Conservation (phyloP, 2,797 vertebrate species). For the Knipowitschia caucasica region DNA sequence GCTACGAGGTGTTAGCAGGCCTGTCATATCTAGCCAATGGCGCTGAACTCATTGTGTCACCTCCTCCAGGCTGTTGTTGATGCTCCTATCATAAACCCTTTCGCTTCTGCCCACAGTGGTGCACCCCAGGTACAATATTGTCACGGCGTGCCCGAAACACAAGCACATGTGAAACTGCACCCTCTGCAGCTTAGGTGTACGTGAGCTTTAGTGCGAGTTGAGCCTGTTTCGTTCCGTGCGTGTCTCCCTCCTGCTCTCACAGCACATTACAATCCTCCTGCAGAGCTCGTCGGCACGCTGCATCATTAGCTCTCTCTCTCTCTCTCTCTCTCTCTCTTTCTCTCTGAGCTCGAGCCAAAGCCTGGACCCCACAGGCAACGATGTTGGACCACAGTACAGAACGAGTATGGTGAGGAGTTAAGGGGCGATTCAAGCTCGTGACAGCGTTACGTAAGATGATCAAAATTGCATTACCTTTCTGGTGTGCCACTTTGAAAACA, state of each 20-base stretch:
- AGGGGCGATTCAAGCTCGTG: slow-evolving; percentile 20
- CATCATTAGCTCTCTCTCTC: slow-evolving; percentile 61
- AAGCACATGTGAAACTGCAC: slow-evolving; percentile 27
- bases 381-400: slow-evolving; percentile 39
- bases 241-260: slow-evolving; percentile 36
- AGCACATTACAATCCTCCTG: slow-evolving; percentile 36
- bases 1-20: slow-evolving; percentile 56
- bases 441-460: neutral
- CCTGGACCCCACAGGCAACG: slow-evolving; percentile 32
- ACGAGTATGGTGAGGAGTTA: slow-evolving; percentile 20
- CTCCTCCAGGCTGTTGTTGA: slow-evolving; percentile 60
- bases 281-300: slow-evolving; percentile 50
- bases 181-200: slow-evolving; percentile 41
- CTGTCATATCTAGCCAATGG: slow-evolving; percentile 64
- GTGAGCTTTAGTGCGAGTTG: slow-evolving; percentile 23
- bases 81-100: slow-evolving; percentile 55
- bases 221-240: slow-evolving; percentile 13
- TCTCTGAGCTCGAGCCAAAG: slow-evolving; percentile 35
- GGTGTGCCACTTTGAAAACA: slow-evolving; percentile 6
- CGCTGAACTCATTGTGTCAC: slow-evolving; percentile 66
- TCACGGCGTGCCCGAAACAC: slow-evolving; percentile 34
- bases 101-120: slow-evolving; percentile 32
- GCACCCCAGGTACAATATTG: slow-evolving; percentile 39
- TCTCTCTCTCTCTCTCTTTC: too few species aligned
- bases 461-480: slow-evolving; percentile 1